Evolutionary conservation across 2,113 vertebrate genomes (phyloP), one percentile per base, ranked within the genome.

Genomic region (Talpa occidentalis): DNA sequence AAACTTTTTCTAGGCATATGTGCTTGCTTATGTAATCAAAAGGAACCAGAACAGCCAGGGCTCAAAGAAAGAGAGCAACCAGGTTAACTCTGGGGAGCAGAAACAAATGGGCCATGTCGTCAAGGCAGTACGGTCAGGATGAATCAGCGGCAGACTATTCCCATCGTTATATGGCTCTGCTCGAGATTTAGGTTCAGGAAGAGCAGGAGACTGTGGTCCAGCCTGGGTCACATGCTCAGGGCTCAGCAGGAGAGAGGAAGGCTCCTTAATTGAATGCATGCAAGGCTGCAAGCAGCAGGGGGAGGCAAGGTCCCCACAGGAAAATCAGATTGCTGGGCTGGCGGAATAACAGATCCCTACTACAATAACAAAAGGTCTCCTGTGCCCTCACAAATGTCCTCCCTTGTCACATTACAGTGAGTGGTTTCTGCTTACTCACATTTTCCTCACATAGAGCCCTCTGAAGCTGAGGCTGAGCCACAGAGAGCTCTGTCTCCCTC

Each of bases 361-460:
- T 64, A 56, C 47, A 89, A 59, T 88, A 96, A 82, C 2, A 2
- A 40, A 87, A 90, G 49, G 93, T 93, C 94, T 88, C 94, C 66
- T 81, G 81, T 78, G 93, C 80, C 93, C 91, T 96, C 94, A 94
- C 56, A 82, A 84, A 96, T 88, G 92, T 88, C 95, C 90, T 92
- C 90, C 90, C 95, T 90, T 96, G 95, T 94, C 95, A 94, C 96
- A 96, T 96, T 84, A 78, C 28, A 42, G 90, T 93, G 84, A 97
- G 82, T 84, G 69, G 85, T 97, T 97, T 96, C 96, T 95, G 97
- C 96, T 96, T 97, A 84, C 96, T 94, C 95, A 92, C 94, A 94
- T 24, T 92, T 91, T 91, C 84, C 87, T 92, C 94, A 90, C 19
- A 15, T 84, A 47, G 76, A 94, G 83, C 89, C 78, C 60, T 84